phyloP scores from a whole-genome alignment of 2,888 invertebrate genomes.

The Archips xylosteana region DNA sequence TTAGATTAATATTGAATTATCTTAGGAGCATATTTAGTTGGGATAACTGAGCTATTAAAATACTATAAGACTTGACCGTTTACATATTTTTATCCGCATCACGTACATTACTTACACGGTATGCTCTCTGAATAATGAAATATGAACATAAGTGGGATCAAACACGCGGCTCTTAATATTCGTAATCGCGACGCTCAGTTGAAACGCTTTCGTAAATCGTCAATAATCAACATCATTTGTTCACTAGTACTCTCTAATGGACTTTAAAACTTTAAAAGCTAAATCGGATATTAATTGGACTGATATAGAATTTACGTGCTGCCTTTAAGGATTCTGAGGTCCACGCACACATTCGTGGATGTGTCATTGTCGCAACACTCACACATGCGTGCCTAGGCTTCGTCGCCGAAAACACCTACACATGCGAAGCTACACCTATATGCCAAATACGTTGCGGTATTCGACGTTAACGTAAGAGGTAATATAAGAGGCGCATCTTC shows the following conservation, averaged over 20 bases:
- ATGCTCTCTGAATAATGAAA: constrained; percentile 29
- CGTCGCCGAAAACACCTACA: constrained; percentile 73
- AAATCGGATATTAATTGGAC: constrained; percentile 48
- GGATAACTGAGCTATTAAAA: constrained; percentile 4
- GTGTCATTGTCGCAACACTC: constrained; percentile 57
- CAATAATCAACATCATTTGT: constrained; percentile 16
- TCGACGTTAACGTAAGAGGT: constrained; percentile 82
- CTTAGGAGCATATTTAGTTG: not conserved
- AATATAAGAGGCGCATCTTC: constrained; percentile 85
- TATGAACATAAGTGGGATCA: constrained; percentile 12
- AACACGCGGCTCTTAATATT: constrained; percentile 4
- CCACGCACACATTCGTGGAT: constrained; percentile 47
- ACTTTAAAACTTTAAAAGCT: constrained; percentile 44
- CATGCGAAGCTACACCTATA: constrained; percentile 63
- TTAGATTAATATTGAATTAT: not conserved
- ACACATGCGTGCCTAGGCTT: constrained; percentile 60
- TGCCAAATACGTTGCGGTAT: constrained; percentile 84
- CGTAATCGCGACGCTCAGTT: constrained; percentile 1
- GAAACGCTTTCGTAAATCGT: constrained; percentile 11
- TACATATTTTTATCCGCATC: constrained; percentile 29
- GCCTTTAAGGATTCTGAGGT: constrained; percentile 31
- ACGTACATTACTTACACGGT: constrained; percentile 24
- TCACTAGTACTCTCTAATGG: constrained; percentile 25
- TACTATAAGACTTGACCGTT: not conserved
- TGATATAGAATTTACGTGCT: constrained; percentile 53